Evolutionary conservation across 2,797 vertebrate genomes (phyloP).

Genomic region (Fistularia commersonii): DNA sequence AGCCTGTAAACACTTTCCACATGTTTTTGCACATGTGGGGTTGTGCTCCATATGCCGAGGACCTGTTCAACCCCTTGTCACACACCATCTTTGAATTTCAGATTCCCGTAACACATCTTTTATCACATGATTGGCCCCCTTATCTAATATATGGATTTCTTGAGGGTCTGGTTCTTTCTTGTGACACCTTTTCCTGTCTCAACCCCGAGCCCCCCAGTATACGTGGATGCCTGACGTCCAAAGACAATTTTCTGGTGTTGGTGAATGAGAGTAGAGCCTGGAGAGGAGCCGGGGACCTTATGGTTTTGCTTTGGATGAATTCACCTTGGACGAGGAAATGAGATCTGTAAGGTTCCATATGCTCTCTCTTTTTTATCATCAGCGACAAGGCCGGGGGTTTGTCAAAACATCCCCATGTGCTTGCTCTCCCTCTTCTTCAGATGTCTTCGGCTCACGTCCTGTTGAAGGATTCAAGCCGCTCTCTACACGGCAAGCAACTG

Average conservation of each 20-base stretch:
- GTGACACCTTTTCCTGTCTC: constrained; percentile 41
- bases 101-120: constrained; percentile 26
- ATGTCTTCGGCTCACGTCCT: constrained; percentile 50
- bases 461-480: constrained; percentile 41
- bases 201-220: constrained; percentile 9
- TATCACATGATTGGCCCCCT: constrained; percentile 25
- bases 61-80: constrained; percentile 37
- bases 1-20: constrained; percentile 71
- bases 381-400: constrained; percentile 48
- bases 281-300: constrained; percentile 35
- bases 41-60: constrained; percentile 47
- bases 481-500: constrained; percentile 39
- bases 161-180: constrained; percentile 44
- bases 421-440: constrained; percentile 38
- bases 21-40: constrained; percentile 61
- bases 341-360: constrained; percentile 37
- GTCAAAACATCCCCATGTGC: constrained; percentile 51
- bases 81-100: constrained; percentile 54
- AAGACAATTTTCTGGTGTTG: constrained; percentile 43
- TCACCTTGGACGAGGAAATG: constrained; percentile 18
- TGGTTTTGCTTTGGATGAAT: constrained; percentile 36
- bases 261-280: constrained; percentile 24
- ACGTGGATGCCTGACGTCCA: constrained; percentile 9
- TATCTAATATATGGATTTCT: constrained; percentile 5
- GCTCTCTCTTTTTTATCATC: constrained; percentile 44